Percentiles rank a stretch among this genome's conserved stretches.
Conservation (phyloP, 1,140 invertebrate species). For the Microvelia longipes region DNA sequence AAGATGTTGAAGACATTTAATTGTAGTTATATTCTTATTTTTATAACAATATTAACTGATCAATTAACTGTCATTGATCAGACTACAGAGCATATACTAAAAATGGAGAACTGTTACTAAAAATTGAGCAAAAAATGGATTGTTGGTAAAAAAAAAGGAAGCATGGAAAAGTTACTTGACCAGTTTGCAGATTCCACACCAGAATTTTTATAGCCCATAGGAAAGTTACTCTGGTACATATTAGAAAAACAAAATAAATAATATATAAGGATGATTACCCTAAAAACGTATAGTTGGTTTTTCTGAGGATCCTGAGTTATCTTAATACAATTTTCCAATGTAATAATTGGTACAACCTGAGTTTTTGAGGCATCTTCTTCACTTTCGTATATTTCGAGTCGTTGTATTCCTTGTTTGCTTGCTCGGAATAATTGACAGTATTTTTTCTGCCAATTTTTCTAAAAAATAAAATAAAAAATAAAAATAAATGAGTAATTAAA, state of each 20-base stretch:
- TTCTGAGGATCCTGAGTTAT: constrained; percentile 44
- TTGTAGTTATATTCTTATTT: too few species aligned
- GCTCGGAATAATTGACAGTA: constrained; percentile 59
- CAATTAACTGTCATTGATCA: too few species aligned
- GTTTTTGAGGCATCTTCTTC: constrained; percentile 49
- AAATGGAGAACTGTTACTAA: too few species aligned
- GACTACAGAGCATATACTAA: too few species aligned
- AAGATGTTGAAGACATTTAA: too few species aligned
- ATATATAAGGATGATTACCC: constrained; percentile 29
- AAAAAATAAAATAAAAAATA: constrained; percentile 27
- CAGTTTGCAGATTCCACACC: too few species aligned
- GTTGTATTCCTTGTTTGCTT: constrained; percentile 65
- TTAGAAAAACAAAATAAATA: not conserved
- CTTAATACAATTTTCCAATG: constrained; percentile 71
- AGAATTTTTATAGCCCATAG: too few species aligned
- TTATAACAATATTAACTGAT: too few species aligned
- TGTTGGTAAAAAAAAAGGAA: too few species aligned
- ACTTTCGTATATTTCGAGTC: constrained; percentile 67
- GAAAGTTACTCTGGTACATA: too few species aligned
- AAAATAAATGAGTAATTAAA: not conserved
- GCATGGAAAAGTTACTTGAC: too few species aligned
- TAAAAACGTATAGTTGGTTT: constrained; percentile 38
- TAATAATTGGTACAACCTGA: constrained; percentile 53
- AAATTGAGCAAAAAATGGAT: too few species aligned
- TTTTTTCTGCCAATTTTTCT: constrained; percentile 65